phyloP scores from a whole-genome alignment of 92 coral and sea anemone species.

The Galaxea fascicularis region DNA sequence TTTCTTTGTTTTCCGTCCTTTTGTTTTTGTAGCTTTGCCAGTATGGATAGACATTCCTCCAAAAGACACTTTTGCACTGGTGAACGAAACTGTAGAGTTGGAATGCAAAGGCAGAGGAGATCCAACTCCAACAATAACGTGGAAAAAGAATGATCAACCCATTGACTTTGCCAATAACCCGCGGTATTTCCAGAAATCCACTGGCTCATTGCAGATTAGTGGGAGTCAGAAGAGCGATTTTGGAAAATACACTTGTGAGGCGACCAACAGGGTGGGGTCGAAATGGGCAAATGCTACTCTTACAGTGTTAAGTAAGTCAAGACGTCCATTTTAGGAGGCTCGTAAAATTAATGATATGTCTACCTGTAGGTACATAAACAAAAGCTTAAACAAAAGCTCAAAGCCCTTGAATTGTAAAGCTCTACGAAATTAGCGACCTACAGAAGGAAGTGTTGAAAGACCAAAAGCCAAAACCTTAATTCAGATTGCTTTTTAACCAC shows the following conservation, averaged over 20 bases:
- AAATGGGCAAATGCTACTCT: conserved; percentile 75
- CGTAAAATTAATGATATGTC: too few relatives aligned
- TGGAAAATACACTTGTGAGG: conserved; percentile 77
- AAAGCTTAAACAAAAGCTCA: too few relatives aligned
- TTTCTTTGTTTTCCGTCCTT: too few relatives aligned
- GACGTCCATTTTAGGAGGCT: too few relatives aligned
- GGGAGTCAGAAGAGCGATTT: conserved; percentile 63
- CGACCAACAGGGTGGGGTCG: conserved; percentile 58
- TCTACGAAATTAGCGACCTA: too few relatives aligned
- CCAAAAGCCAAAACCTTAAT: too few relatives aligned
- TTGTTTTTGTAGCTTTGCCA: conserved; percentile 56
- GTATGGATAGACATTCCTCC: conserved; percentile 83
- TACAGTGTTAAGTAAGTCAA: conserved; percentile 77
- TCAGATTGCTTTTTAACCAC: not conserved
- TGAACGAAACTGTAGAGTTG: conserved; percentile 82
- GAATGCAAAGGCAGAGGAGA: conserved; percentile 75
- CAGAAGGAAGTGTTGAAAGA: too few relatives aligned
- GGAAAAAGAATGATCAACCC: conserved; percentile 69
- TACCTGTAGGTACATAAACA: too few relatives aligned
- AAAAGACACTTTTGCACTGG: conserved; percentile 64
- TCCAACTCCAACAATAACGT: conserved; percentile 72
- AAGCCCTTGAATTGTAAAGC: too few relatives aligned
- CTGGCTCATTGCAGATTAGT: conserved; percentile 78
- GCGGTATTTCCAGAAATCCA: conserved; percentile 70
- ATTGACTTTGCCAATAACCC: conserved; percentile 59